These are phyloP conservation scores for Nibea albiflora DNA, from an alignment of 2,113 vertebrate species.

Conservation along the genomic window DNA sequence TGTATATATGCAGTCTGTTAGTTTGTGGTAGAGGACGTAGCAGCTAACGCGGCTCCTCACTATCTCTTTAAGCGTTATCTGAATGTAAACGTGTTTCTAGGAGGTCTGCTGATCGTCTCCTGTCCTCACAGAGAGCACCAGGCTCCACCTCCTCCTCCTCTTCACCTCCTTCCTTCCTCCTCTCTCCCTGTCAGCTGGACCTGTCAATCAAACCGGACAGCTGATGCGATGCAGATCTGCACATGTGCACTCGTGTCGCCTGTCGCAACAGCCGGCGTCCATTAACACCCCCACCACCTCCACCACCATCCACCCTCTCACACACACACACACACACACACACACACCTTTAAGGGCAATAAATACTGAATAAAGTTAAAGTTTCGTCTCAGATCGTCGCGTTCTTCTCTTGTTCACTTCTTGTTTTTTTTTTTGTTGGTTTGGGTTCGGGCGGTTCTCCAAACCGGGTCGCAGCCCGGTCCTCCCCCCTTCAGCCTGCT, in stretches of 20 bases:
- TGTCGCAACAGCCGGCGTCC: not conserved
- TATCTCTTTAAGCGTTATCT: too few relatives aligned
- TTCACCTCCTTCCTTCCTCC: slow-evolving; percentile 15
- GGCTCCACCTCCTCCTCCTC: slow-evolving; percentile 11
- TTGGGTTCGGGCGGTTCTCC: slow-evolving; percentile 47
- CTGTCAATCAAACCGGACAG: slow-evolving; percentile 77
- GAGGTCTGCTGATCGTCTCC: not conserved
- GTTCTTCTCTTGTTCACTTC: too few relatives aligned
- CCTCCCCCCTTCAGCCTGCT: slow-evolving; percentile 41
- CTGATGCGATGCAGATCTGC: slow-evolving; percentile 52
- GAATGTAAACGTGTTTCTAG: not conserved
- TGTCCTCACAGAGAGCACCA: slow-evolving; percentile 3
- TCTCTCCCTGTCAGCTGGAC: slow-evolving; percentile 73
- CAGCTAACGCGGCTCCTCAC: too few relatives aligned
- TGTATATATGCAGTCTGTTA: too few relatives aligned
- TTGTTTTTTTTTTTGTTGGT: not conserved
- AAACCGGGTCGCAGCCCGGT: slow-evolving; percentile 72
- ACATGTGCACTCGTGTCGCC: slow-evolving; percentile 44
- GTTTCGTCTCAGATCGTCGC: too few relatives aligned
- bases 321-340: not conserved
- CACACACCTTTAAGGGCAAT: not conserved
- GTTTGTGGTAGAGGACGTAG: too few relatives aligned
- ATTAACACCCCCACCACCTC: not conserved
- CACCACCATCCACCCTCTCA: not conserved
- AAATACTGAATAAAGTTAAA: too few relatives aligned